Base-by-base conservation (phyloP, 2,797 vertebrate genomes). In the Hydrolagus colliei region DNA sequence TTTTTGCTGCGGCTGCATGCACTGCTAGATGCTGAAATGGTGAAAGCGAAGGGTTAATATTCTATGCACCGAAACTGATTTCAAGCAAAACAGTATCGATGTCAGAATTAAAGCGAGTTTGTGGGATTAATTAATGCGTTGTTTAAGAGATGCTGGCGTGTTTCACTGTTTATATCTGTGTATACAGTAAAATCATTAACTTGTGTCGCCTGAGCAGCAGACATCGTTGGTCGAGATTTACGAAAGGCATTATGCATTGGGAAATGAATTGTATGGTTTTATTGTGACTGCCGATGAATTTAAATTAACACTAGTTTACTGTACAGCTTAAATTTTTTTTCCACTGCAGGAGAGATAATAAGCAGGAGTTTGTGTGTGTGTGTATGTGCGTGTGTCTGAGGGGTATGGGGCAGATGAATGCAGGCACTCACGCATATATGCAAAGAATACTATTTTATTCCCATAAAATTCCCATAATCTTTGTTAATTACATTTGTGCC, bases 121-220 rank as follows among this genome's bases (percentile, higher is more conserved):
- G 79, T 84, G 41, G 3, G 16, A 84, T 35, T 67, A 35, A 84
- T 84, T 84, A 32, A 84, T 0, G 20, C 71, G 14, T 84, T 68
- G 16, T 84, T 71, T n/a, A 35, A 84, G 63, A 52, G 20, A 63
- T 1, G 67, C 71, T 82, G 79, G 41, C 41, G 41, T 52, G 41
- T 52, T 52, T 52, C 41, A 68, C 79, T 82, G 27, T 4, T 12
- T 20, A 68, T 71, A 68, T 71, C 20, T 18, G 18, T 41, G 32
- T 52, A 35, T 20, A 71, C 18, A 32, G 13, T 13, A 18, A 82
- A 82, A 35, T 84, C 65, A 41, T 16, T 67, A 68, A 20, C 71
- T 9, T 71, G 16, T 84, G 52, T 52, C 6, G 65, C 20, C 79
- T 18, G 41, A 52, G 41, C 41, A 52, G 41, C 41, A 52, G 41